A percentile compares a stretch with the other conserved stretches of the same genome.
Evolutionary conservation across 2,797 vertebrate species (phyloP).

Genomic region (Lycodopsis pacificus): DNA sequence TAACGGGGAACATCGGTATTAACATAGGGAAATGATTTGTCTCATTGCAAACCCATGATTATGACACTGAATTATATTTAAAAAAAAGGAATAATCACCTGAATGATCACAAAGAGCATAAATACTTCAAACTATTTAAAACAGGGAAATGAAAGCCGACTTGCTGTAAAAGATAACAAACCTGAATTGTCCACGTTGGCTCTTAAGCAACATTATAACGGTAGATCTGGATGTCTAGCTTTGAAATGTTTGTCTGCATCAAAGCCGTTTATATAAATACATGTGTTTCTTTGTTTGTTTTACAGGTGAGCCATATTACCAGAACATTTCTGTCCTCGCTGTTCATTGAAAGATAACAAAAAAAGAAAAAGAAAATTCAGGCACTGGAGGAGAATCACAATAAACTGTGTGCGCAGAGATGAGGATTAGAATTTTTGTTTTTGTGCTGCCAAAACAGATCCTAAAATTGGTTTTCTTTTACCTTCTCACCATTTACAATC

Average conservation of each 20-base stretch:
- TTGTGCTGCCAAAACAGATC: neutral
- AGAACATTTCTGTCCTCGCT: neutral
- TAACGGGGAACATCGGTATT: conserved; percentile 37
- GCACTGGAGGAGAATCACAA: conserved; percentile 35
- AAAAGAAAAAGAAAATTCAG: conserved; percentile 19
- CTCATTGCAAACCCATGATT: conserved; percentile 43
- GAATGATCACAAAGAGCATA: conserved; percentile 40
- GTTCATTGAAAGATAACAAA: conserved; percentile 6
- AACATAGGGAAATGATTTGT: conserved; percentile 52
- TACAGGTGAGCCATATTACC: neutral
- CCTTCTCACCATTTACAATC: neutral
- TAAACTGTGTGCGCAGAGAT: conserved; percentile 6
- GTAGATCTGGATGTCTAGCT: neutral
- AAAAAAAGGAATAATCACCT: conserved; percentile 28
- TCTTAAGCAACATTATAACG: neutral
- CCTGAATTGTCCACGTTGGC: neutral
- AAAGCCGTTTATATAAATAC: neutral
- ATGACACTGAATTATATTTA: conserved; percentile 11
- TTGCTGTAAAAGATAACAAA: conserved; percentile 13
- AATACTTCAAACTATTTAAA: conserved; percentile 31
- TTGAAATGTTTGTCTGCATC: neutral
- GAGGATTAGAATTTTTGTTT: neutral
- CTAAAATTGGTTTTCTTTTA: neutral
- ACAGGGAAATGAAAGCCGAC: conserved; percentile 33
- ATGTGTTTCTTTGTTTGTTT: neutral